phyloP scores from a whole-genome alignment of 2,888 invertebrate species.

The Kuschelorhynchus macadamiae region DNA sequence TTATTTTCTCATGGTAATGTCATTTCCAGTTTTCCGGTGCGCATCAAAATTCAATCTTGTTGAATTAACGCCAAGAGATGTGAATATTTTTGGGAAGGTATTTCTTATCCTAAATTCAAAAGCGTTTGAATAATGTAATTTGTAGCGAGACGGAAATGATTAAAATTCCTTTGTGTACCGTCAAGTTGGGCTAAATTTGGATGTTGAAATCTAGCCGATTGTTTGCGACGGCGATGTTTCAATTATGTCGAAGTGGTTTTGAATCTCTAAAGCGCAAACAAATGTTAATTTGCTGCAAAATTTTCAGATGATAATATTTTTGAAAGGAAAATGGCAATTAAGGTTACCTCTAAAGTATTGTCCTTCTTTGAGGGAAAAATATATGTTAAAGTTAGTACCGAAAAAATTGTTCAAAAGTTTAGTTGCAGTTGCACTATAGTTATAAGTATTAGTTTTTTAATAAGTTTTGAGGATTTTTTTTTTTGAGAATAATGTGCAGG shows the following conservation, averaged over 20 bases:
- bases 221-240: conserved; percentile 11
- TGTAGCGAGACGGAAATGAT: conserved; percentile 15
- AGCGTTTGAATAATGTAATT: conserved; percentile 24
- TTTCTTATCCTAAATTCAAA: conserved; percentile 18
- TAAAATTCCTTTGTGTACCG: conserved; percentile 13
- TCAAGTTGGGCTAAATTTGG: conserved; percentile 8
- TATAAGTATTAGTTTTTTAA: too few relatives aligned
- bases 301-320: too few relatives aligned
- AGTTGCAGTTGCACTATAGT: too few relatives aligned
- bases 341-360: too few relatives aligned
- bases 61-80: conserved; percentile 40
- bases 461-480: too few relatives aligned
- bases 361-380: too few relatives aligned
- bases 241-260: not conserved
- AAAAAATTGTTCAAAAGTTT: too few relatives aligned
- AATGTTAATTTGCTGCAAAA: not conserved
- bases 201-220: conserved; percentile 7
- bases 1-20: conserved; percentile 41
- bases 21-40: conserved; percentile 38
- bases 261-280: not conserved
- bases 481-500: too few relatives aligned
- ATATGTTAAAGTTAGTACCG: too few relatives aligned
- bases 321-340: too few relatives aligned
- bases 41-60: conserved; percentile 40
- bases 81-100: conserved; percentile 34